Evolutionary conservation across 2,888 invertebrate species (phyloP).

Genomic region (Ptychoptera contaminata): DNA sequence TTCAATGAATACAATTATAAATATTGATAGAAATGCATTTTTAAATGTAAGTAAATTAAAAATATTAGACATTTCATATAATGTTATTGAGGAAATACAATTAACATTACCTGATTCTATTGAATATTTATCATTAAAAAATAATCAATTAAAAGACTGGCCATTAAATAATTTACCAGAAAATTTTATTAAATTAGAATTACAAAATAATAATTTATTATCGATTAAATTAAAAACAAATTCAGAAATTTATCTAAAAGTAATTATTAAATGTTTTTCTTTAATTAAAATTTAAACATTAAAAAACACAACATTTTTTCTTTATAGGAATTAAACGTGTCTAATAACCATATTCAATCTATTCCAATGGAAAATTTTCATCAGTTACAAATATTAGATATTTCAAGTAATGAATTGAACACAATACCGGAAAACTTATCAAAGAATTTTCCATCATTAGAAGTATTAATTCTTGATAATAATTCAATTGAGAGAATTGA

Average conservation of each 20-base stretch:
- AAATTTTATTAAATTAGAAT: constrained; percentile 5
- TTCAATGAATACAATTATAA: constrained; percentile 5
- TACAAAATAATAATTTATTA: constrained; percentile 7
- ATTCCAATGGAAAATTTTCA: neutral
- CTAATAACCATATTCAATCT: no score
- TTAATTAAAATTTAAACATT: no score
- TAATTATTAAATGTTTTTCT: neutral
- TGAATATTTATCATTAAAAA: constrained; percentile 4
- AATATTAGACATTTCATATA: constrained; percentile 8
- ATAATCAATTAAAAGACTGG: constrained; percentile 8
- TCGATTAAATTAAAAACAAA: no score
- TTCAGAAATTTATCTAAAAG: neutral
- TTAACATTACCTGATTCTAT: constrained; percentile 5
- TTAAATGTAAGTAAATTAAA: constrained; percentile 2
- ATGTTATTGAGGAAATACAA: constrained; percentile 3
- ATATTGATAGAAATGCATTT: constrained; percentile 9
- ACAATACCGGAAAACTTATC: constrained; percentile 6
- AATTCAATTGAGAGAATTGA: constrained; percentile 9
- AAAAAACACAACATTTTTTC: no score
- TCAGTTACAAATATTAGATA: constrained; percentile 6
- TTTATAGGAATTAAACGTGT: no score
- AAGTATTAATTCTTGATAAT: constrained; percentile 5
- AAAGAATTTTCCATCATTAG: constrained; percentile 1
- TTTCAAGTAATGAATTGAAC: constrained; percentile 6
- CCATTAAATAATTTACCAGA: constrained; percentile 4